Base-by-base conservation (phyloP, 1,140 invertebrate genomes). In the Limonius californicus region DNA sequence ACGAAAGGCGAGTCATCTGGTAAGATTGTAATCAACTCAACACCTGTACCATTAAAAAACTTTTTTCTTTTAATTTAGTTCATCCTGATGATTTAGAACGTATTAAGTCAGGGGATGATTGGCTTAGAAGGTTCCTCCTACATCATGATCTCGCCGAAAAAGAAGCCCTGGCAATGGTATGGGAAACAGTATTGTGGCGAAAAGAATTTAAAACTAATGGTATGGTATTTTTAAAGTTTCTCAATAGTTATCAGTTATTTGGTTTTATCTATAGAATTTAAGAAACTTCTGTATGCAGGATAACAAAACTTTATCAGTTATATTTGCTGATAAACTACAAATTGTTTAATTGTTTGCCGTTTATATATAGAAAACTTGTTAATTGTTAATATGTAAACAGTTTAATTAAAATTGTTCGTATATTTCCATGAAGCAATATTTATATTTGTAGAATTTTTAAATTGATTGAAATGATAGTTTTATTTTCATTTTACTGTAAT, bases 161-260 rank as follows among this genome's bases (percentile, higher is more conserved):
- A 67, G 72, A 82, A 58, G 82, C 92, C 0, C 75, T 89, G 0
- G 82, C 85, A 14, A 92, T 95, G 85, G 77, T 95, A 0, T 91
- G 89, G 84, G 87, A 90, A 3, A 87, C 89, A 23, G 85, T 91
- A 63, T 82, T 84, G 65, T 98, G 94, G 92, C 83, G 94, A 62
- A 90, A 88, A 77, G 86, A 86, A 32, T 85, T 88, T 69, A 87
- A 86, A 1, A 83, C 89, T 1, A 94, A 94, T 81, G 89, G 89
- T 90, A 79, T 76, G 57, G n/a, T n/a, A n/a, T n/a, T n/a, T n/a
- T n/a, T n/a, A n/a, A n/a, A n/a, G n/a, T n/a, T n/a, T n/a, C n/a
- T n/a, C n/a, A n/a, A n/a, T n/a, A n/a, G n/a, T n/a, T n/a, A n/a
- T n/a, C n/a, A n/a, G n/a, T n/a, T n/a, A n/a, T n/a, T n/a, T n/a